phyloP scores from a whole-genome alignment of 2,888 invertebrate species.

The Melitaea athalia region DNA sequence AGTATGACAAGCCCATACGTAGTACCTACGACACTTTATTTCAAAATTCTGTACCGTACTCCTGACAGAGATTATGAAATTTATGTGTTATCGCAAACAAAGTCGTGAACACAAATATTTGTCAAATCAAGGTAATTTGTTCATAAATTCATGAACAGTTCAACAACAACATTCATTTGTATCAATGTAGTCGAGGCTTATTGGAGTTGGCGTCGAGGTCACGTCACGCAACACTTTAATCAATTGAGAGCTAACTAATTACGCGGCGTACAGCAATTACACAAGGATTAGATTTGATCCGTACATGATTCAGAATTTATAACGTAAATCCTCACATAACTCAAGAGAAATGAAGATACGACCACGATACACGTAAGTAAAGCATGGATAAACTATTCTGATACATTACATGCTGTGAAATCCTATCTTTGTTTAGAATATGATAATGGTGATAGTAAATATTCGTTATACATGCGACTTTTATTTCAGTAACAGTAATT shows the following conservation, averaged over 20 bases:
- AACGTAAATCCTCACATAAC: slow-evolving; percentile 25
- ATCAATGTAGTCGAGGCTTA: not conserved
- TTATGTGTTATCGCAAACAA: too few relatives aligned
- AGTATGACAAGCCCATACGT: too few relatives aligned
- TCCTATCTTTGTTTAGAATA: not conserved
- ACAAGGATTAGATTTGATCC: slow-evolving; percentile 28
- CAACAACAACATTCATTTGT: not conserved
- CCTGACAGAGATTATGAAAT: too few relatives aligned
- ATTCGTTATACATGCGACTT: too few relatives aligned
- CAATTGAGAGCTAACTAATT: slow-evolving; percentile 16
- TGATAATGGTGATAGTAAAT: too few relatives aligned
- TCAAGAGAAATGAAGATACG: slow-evolving; percentile 14
- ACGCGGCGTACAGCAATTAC: slow-evolving; percentile 27
- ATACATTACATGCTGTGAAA: not conserved
- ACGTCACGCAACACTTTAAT: slow-evolving; percentile 8
- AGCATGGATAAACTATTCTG: not conserved
- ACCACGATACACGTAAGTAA: not conserved
- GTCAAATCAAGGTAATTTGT: not conserved
- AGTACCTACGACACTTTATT: too few relatives aligned
- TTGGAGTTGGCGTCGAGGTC: not conserved
- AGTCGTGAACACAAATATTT: too few relatives aligned
- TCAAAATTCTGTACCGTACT: too few relatives aligned
- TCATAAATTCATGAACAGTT: not conserved
- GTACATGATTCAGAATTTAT: slow-evolving; percentile 26
- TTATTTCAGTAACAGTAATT: too few relatives aligned